Base-by-base conservation (phyloP, 2,797 vertebrate species). In the Arnoldichthys spilopterus region DNA sequence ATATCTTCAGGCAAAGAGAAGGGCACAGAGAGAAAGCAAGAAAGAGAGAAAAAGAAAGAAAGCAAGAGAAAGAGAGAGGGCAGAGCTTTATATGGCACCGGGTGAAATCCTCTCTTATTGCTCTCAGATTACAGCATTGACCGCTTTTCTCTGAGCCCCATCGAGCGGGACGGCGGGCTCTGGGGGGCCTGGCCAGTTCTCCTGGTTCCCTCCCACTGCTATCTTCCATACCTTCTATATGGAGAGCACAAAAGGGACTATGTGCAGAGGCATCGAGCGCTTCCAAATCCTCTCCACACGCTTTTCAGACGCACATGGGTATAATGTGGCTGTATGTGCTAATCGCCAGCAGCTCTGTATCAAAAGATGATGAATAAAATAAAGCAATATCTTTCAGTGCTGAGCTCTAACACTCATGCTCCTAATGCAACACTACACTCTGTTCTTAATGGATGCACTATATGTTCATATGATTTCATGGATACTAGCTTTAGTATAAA, bases 91-190 rank as follows among this genome's bases (percentile, higher is more conserved):
- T 75, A 59, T 59, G 62, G 45, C n/a, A 45, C 58, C 22, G 69
- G 61, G 70, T 82, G 85, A 91, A 91, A 91, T 90, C 87, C 85
- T 84, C 78, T 83, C 49, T 89, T 74, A 85, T 90, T 90, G 89
- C 79, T 90, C 86, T 77, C 81, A 85, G 85, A 92, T 91, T 92
- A 90, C 90, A 84, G 85, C 85, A 81, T 87, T 84, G 87, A 85
- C 87, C 88, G 83, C 86, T 88, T 86, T 79, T 77, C 84, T 77
- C 74, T 81, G 81, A 90, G 80, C 74, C 81, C 62, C 78, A 83
- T 84, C 73, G 79, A 87, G 83, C 43, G 26, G 72, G 54, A 54
- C 47, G 56, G 69, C 51, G 74, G 82, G 79, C 84, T 84, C 84
- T 74, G 54, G 79, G 58, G 12, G 77, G 63, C 71, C 76, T 58